A percentile compares a stretch with the other conserved stretches of the same genome.
Evolutionary conservation across 2,888 invertebrate species (phyloP).

Genomic region (Flabesymbios commensalis): DNA sequence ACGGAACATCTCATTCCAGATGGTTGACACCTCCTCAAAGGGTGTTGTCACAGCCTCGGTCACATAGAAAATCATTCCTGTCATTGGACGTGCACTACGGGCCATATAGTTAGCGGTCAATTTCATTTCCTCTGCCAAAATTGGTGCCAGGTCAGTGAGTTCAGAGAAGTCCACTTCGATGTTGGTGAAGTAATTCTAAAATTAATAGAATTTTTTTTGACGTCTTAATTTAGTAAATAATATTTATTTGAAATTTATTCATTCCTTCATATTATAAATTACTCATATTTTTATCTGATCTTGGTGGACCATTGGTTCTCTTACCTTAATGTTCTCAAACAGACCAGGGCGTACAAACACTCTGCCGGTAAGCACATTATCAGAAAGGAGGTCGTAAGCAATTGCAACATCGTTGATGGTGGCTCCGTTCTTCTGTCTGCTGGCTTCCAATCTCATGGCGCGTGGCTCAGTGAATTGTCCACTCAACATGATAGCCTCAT

Average conservation of each 20-base stretch:
- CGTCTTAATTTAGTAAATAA: no score
- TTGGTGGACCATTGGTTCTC: no score
- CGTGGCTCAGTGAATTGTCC: no score
- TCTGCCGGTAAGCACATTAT: conserved; percentile 19
- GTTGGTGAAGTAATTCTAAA: no score
- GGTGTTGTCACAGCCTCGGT: background rate
- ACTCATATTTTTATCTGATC: no score
- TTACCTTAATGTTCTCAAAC: background rate
- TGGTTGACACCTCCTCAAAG: background rate
- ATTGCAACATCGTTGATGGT: conserved; percentile 11
- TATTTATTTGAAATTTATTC: no score
- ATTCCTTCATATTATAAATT: no score
- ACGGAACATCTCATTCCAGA: conserved; percentile 12
- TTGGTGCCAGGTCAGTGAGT: background rate
- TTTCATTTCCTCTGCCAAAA: background rate
- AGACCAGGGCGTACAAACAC: conserved; percentile 23
- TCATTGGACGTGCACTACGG: background rate
- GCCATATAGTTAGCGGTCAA: background rate
- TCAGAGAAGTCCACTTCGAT: no score
- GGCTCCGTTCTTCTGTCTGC: background rate
- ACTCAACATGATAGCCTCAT: no score
- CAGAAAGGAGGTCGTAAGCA: conserved; percentile 13
- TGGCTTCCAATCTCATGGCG: no score
- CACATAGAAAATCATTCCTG: background rate
- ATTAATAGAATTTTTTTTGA: no score